phyloP scores from a whole-genome alignment of 2,888 invertebrate genomes.

The Dasysyrphus albostriatus region DNA sequence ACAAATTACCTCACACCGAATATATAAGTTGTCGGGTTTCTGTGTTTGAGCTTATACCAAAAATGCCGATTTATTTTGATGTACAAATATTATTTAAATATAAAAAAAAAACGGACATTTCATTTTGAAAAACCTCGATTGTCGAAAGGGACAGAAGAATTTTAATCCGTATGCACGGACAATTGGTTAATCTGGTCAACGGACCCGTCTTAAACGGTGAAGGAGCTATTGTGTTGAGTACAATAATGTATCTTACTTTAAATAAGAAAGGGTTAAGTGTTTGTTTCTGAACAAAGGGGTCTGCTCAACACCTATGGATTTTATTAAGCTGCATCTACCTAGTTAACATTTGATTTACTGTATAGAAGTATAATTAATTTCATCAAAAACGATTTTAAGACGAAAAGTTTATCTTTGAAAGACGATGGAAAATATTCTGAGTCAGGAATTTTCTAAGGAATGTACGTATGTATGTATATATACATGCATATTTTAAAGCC shows the following conservation, averaged over 20 bases:
- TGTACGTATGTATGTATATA: too few species aligned
- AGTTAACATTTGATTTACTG: background rate
- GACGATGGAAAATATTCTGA: too few species aligned
- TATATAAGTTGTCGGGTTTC: slow-evolving; percentile 43
- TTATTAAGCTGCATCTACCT: background rate
- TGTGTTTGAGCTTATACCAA: slow-evolving; percentile 34
- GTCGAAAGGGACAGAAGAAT: background rate
- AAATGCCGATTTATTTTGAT: slow-evolving; percentile 65
- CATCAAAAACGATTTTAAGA: background rate
- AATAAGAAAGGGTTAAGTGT: background rate
- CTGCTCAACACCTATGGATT: slow-evolving; percentile 3
- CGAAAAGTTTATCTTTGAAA: background rate
- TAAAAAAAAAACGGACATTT: slow-evolving; percentile 2
- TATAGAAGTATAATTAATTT: background rate
- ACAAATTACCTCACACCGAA: slow-evolving; percentile 68
- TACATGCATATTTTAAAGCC: too few species aligned
- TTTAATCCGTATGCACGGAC: slow-evolving; percentile 30
- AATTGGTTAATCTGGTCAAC: slow-evolving; percentile 34
- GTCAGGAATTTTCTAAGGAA: too few species aligned
- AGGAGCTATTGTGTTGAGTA: slow-evolving; percentile 12
- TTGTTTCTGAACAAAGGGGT: background rate
- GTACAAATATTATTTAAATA: slow-evolving; percentile 50
- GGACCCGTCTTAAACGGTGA: slow-evolving; percentile 17
- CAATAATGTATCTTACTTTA: background rate
- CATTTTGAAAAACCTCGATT: slow-evolving; percentile 8